phyloP scores from a whole-genome alignment of 2,113 vertebrate species.

The Ameiurus melas region DNA sequence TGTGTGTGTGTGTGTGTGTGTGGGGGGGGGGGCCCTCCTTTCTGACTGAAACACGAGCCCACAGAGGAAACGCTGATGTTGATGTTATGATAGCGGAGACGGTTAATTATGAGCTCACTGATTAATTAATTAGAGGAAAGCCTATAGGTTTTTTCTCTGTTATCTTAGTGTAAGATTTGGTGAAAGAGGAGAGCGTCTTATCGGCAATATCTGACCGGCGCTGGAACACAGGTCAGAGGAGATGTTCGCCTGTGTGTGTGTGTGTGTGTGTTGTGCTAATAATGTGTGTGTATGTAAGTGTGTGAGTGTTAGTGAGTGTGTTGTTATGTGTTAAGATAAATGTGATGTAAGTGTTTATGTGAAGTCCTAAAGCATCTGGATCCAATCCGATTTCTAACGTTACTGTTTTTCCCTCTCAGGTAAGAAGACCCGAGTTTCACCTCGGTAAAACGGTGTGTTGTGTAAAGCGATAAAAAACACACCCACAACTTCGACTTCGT shows the following conservation, averaged over 20 bases:
- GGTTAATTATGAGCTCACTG: conserved; percentile 56
- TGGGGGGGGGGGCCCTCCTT: neutral
- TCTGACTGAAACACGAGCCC: conserved; percentile 30
- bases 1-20: conserved; percentile 9
- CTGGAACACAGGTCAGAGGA: conserved; percentile 48
- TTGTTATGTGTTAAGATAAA: too few relatives aligned
- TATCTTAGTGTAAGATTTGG: conserved; percentile 52
- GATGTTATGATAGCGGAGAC: conserved; percentile 53
- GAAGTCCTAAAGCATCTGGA: too few relatives aligned
- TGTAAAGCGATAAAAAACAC: conserved; percentile 70
- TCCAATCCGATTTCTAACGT: conserved; percentile 57
- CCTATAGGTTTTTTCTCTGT: conserved; percentile 40
- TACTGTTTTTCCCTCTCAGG: conserved; percentile 56
- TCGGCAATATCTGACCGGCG: conserved; percentile 47
- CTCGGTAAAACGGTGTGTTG: conserved; percentile 77
- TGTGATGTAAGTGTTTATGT: too few relatives aligned
- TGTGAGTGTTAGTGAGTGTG: too few relatives aligned
- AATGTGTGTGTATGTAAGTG: conserved; percentile 36
- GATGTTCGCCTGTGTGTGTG: conserved; percentile 42
- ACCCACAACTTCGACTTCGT: conserved; percentile 68
- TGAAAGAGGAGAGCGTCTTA: conserved; percentile 55
- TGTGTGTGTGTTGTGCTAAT: conserved; percentile 23
- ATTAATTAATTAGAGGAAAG: conserved; percentile 50
- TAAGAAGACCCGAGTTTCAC: conserved; percentile 75
- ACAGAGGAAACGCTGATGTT: conserved; percentile 45